Evolutionary conservation across 2,113 vertebrate genomes (phyloP), one percentile per base, ranked within the genome.

Genomic region (Sardina pilchardus): DNA sequence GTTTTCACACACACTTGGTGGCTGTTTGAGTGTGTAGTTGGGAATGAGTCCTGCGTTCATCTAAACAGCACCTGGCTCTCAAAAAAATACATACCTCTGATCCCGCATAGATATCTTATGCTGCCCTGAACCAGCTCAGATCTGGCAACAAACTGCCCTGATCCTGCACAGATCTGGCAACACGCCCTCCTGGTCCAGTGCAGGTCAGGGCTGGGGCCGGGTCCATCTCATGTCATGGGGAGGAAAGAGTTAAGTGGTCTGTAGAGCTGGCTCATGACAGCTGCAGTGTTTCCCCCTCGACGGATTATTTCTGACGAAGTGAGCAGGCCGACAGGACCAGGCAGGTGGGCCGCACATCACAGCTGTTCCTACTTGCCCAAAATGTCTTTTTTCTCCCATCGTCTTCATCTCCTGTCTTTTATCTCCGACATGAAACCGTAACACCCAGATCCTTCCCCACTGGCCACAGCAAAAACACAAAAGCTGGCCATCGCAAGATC

Each of bases 271-370:
- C 43, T 84, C 43, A 59, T 82, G 86, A 85, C 83, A 87, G 84
- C 85, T 87, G 82, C 75, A 9, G 78, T 88, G 24, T 85, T 87
- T 91, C 53, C 83, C 83, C 34, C 19, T 75, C 63, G 45, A 88
- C 53, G 50, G 71, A 34, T 9, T 86, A 81, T 82, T 87, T 81
- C 63, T 53, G 42, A 81, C 78, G n/a, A 84, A 81, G 75, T 78
- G n/a, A n/a, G n/a, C n/a, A n/a, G n/a, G n/a, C 80, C 85, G 82
- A 85, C 78, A 89, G 67, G 63, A 42, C 45, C 45, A 71, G 86
- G 83, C 86, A 21, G 36, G 0, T 1, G 50, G 24, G 87, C 86
- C 67, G 45, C 81, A 67, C 16, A 47, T 19, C 59, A 43, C 85
- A 87, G 50, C 86, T 53, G 86, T 87, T 87, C 43, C 34, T 84